Percentiles rank a stretch among this genome's conserved stretches.
phyloP scores from a whole-genome alignment of 2,888 invertebrate genomes.

The Eumerus sabulonum region DNA sequence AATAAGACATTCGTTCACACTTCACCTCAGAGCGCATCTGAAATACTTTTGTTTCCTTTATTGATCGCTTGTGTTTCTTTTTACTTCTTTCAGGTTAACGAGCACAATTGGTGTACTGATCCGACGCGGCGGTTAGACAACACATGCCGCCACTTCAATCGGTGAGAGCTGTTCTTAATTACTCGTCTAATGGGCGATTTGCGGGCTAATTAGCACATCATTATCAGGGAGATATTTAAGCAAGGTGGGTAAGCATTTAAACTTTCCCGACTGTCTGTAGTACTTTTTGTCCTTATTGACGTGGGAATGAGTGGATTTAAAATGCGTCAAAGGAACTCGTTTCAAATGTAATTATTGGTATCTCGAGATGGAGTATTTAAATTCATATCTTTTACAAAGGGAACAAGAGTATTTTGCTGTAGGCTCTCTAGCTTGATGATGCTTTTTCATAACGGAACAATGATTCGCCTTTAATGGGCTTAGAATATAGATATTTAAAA shows the following conservation, averaged over 20 bases:
- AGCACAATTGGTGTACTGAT: neutral
- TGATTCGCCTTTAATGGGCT: too few relatives aligned
- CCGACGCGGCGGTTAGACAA: neutral
- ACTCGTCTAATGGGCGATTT: conserved; percentile 61
- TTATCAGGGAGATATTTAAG: conserved; percentile 39
- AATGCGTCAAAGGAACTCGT: too few relatives aligned
- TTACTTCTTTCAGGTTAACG: conserved; percentile 28
- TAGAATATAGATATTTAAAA: too few relatives aligned
- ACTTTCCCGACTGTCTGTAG: too few relatives aligned
- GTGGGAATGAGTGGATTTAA: too few relatives aligned
- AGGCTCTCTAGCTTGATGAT: too few relatives aligned
- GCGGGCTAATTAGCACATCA: conserved; percentile 58
- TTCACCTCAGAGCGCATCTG: conserved; percentile 4
- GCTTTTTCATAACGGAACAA: too few relatives aligned
- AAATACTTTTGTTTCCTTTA: conserved; percentile 24
- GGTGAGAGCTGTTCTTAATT: conserved; percentile 28
- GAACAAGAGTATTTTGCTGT: too few relatives aligned
- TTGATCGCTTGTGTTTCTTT: neutral
- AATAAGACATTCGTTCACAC: neutral
- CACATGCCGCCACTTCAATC: conserved; percentile 6
- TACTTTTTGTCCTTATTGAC: too few relatives aligned
- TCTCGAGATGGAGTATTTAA: too few relatives aligned
- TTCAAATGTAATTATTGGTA: too few relatives aligned
- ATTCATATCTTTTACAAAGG: too few relatives aligned
- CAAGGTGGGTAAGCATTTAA: conserved; percentile 23